Conservation (phyloP, 2,888 invertebrate genomes). For the Drosophila paranaensis region DNA sequence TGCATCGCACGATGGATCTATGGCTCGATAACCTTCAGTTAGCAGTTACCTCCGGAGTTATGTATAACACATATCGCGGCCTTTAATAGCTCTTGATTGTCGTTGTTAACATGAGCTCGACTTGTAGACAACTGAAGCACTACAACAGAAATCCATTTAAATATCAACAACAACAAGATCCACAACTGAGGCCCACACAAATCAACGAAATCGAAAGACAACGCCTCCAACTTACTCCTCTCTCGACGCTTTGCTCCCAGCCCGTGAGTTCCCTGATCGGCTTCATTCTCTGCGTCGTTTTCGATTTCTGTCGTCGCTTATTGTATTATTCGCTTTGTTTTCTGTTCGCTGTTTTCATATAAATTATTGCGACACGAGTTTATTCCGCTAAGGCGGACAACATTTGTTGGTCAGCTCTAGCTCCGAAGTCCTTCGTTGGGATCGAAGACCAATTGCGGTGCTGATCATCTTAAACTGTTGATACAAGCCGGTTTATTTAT, state of each 20-base stretch:
- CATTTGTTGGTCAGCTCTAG: constrained; percentile 31
- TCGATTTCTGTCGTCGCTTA: constrained; percentile 58
- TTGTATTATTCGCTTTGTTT: constrained; percentile 16
- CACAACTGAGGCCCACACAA: constrained; percentile 33
- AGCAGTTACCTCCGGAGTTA: constrained; percentile 45
- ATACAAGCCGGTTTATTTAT: constrained; percentile 47
- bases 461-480: constrained; percentile 50
- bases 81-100: constrained; percentile 78
- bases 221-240: constrained; percentile 43
- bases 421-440: constrained; percentile 24
- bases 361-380: constrained; percentile 76
- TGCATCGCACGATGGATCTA: constrained; percentile 28
- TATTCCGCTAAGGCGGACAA: constrained; percentile 46
- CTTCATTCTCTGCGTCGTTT: constrained; percentile 8
- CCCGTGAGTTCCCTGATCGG: background rate
- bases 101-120: constrained; percentile 75
- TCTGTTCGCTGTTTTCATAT: constrained; percentile 43
- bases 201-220: constrained; percentile 54
- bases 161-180: constrained; percentile 16
- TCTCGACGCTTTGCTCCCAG: too few relatives aligned
- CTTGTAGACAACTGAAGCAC: constrained; percentile 72
- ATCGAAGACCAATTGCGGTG: constrained; percentile 3
- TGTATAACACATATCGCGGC: constrained; percentile 65
- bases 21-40: constrained; percentile 34
- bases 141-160: constrained; percentile 79